Percentiles rank a stretch among this genome's conserved stretches.
Conservation (phyloP, 1,140 invertebrate species). For the Cataglyphis hispanica region DNA sequence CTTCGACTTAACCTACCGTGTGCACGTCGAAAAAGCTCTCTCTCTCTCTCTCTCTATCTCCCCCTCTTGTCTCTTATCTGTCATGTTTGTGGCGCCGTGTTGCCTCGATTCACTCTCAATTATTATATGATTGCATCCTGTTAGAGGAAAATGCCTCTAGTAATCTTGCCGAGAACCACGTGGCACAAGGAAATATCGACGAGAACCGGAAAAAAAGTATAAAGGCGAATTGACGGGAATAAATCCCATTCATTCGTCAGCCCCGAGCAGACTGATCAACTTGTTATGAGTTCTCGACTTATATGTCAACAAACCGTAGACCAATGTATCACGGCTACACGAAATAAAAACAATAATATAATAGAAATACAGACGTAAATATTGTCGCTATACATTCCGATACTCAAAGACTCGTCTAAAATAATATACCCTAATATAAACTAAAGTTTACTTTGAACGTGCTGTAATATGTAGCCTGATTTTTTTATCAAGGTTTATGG, state of each 20-base stretch:
- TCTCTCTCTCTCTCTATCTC: background rate
- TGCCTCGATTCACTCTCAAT: background rate
- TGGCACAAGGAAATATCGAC: background rate
- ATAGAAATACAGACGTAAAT: too few relatives aligned
- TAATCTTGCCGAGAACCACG: background rate
- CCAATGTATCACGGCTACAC: background rate
- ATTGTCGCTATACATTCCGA: too few relatives aligned
- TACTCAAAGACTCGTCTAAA: too few relatives aligned
- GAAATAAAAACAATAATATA: background rate
- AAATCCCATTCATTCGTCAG: background rate
- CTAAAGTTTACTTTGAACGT: background rate
- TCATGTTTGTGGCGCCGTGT: background rate
- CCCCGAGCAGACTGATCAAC: background rate
- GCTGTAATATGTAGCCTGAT: background rate
- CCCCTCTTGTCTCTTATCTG: too few relatives aligned
- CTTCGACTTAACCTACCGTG: conserved; percentile 24
- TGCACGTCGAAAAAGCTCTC: background rate
- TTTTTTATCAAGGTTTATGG: background rate
- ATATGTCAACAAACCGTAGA: background rate
- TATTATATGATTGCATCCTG: background rate
- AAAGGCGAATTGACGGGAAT: background rate
- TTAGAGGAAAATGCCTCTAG: background rate
- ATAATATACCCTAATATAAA: background rate
- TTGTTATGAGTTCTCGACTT: background rate
- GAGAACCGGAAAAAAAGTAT: background rate